phyloP scores from a whole-genome alignment of 2,113 vertebrate genomes.

The Aleadryas rufinucha region DNA sequence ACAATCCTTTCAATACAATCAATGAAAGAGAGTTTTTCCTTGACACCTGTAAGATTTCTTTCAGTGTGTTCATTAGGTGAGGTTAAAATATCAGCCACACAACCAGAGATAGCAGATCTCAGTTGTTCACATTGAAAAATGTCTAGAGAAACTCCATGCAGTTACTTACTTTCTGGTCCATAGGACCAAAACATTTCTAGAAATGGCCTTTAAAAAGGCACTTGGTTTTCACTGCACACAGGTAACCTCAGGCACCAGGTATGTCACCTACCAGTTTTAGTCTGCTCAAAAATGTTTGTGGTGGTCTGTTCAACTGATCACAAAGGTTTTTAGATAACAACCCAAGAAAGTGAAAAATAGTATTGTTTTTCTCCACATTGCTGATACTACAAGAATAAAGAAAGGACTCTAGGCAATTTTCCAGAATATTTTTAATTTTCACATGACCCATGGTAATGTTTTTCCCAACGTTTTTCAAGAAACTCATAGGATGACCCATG shows the following conservation, averaged over 20 bases:
- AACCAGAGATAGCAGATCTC: constrained; percentile 65
- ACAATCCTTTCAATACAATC: constrained; percentile 60
- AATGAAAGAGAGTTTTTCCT: constrained; percentile 61
- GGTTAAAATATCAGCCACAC: constrained; percentile 71
- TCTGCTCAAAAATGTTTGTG: constrained; percentile 79
- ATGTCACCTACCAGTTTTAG: constrained; percentile 73
- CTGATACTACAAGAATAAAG: constrained; percentile 78
- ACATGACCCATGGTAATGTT: constrained; percentile 67
- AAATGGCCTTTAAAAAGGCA: constrained; percentile 75
- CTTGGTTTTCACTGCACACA: constrained; percentile 59
- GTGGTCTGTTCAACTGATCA: constrained; percentile 73
- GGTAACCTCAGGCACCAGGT: constrained; percentile 63
- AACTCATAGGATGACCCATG: constrained; percentile 73
- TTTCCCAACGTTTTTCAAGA: constrained; percentile 75
- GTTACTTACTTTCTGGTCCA: constrained; percentile 77
- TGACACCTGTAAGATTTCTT: constrained; percentile 67
- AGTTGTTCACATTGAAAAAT: constrained; percentile 60
- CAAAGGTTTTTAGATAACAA: constrained; percentile 69
- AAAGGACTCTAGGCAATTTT: constrained; percentile 79
- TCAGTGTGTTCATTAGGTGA: constrained; percentile 71
- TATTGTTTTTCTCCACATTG: constrained; percentile 76
- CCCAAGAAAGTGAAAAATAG: constrained; percentile 73
- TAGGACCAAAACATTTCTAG: constrained; percentile 77
- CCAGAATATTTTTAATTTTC: constrained; percentile 75
- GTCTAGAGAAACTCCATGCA: constrained; percentile 66